Base-by-base conservation (phyloP, 2,888 invertebrate genomes). In the Drosophila kanekoi region DNA sequence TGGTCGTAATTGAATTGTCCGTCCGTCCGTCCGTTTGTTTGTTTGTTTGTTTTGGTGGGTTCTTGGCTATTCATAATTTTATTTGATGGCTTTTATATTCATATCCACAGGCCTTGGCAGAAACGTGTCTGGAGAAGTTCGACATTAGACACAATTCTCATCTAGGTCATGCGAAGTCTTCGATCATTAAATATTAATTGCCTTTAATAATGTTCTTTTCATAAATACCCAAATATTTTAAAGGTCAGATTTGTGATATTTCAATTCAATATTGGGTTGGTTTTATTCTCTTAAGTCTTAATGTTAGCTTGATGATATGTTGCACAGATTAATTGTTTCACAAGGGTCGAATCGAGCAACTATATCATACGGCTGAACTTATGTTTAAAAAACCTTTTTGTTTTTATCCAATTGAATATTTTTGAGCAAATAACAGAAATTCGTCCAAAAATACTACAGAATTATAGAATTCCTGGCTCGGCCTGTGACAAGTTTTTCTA, bases 31-130 rank as follows among this genome's bases (percentile, higher is more conserved):
- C 18, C 18, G 18, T 52, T 5, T 5, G 28, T 8, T 47, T 52
- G 48, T 40, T 48, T 35, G 44, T 6, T 48, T 51, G 44, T 20
- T 65, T 61, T 52, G 57, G 20, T 53, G 28, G 75, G 83, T 83
- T 81, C 81, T 86, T 75, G 75, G 81, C 62, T 69, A 84, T 81
- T 83, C 83, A 83, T 83, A 83, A 77, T 81, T 79, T 69, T 59
- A 67, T 72, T 81, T 72, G 51, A 75, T 68, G 49, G 47, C 20
- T 57, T 79, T 73, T 66, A 53, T 73, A 80, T 80, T 67, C 76
- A 76, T 65, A 66, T 57, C 28, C 33, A 63, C 35, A 28, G 64
- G 23, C 84, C 79, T 66, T 77, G 68, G 45, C 35, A n/a, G 16
- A 43, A 63, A 84, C 70, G 81, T 83, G 66, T 51, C 49, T 45